Evolutionary conservation across 1,140 invertebrate species (phyloP).

Genomic region (Oppia nitens): DNA sequence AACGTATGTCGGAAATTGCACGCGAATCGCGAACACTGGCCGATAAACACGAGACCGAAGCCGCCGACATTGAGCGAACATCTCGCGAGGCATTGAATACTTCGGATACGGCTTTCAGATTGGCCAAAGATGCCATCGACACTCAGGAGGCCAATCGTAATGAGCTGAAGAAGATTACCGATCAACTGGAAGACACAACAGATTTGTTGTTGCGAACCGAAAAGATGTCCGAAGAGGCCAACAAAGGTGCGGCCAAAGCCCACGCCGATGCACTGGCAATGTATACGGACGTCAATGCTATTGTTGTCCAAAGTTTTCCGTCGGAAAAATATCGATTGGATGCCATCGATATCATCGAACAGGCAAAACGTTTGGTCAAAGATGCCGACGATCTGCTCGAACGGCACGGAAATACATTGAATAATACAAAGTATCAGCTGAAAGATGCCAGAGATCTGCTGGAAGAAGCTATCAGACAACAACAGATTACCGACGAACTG

Average conservation of each 20-base stretch:
- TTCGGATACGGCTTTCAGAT: slow-evolving; percentile 55
- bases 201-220: slow-evolving; percentile 37
- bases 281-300: slow-evolving; percentile 51
- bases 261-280: slow-evolving; percentile 61
- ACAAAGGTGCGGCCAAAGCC: slow-evolving; percentile 48
- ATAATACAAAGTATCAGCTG: slow-evolving; percentile 27
- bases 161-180: slow-evolving; percentile 40
- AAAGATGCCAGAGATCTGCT: slow-evolving; percentile 30
- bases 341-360: slow-evolving; percentile 6
- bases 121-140: slow-evolving; percentile 59
- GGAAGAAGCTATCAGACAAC: slow-evolving; percentile 36
- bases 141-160: slow-evolving; percentile 44
- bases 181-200: slow-evolving; percentile 34
- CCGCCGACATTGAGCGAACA: slow-evolving; percentile 51
- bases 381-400: slow-evolving; percentile 42
- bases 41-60: slow-evolving; percentile 53
- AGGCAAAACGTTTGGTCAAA: slow-evolving; percentile 6
- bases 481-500: slow-evolving; percentile 43
- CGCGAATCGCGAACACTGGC: slow-evolving; percentile 61
- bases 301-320: slow-evolving; percentile 54
- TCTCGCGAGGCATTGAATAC: slow-evolving; percentile 64
- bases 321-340: slow-evolving; percentile 28
- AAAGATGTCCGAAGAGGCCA: slow-evolving; percentile 48
- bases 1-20: slow-evolving; percentile 75
- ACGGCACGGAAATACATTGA: slow-evolving; percentile 32